Evolutionary conservation across 2,797 vertebrate genomes (phyloP), one percentile per base, ranked within the genome.

Genomic region (Myioborus melanocephalus): DNA sequence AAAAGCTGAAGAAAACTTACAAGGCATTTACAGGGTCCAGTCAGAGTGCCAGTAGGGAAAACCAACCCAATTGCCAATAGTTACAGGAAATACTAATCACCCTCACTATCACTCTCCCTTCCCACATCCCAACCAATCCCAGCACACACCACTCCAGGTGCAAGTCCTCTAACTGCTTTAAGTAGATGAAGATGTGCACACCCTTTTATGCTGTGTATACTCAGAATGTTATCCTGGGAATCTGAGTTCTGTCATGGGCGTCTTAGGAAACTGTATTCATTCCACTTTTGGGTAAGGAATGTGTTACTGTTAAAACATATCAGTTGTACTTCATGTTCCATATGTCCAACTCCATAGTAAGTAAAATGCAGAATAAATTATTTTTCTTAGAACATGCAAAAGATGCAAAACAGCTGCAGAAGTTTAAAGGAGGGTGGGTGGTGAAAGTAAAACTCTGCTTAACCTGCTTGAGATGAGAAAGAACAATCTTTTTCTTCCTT

Each of bases 61-160:
- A 37, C 6, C 9, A 61, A 17, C 5, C 8, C 1, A 0, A 37
- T 12, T 65, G 1, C 14, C 4, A 49, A 2, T 2, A 63, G 13
- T 44, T 59, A 37, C 6, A 63, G 13, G 7, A 87, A 87, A 59
- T 13, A 53, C 6, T 39, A 34, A 30, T 34, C 10, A 27, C 7
- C 14, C 22, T 47, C 11, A 8, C 50, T 39, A 26, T 10, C 2
- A 2, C 5, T 14, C 27, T 50, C 5, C 2, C 7, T 57, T 18
- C n/a, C 17, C 44, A 52, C 14, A 52, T 52, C 18, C 44, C n/a
- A 44, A 34, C n/a, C 44, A 30, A 34, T 32, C 18, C 71, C 26
- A 46, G 4, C 17, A 20, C 32, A 5, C 2, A 1, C 7, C 19
- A 27, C 7, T 6, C 22, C 17, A 10, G 8, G 3, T 44, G 12